phyloP scores from a whole-genome alignment of 1,140 invertebrate species.

The Microvelia longipes region DNA sequence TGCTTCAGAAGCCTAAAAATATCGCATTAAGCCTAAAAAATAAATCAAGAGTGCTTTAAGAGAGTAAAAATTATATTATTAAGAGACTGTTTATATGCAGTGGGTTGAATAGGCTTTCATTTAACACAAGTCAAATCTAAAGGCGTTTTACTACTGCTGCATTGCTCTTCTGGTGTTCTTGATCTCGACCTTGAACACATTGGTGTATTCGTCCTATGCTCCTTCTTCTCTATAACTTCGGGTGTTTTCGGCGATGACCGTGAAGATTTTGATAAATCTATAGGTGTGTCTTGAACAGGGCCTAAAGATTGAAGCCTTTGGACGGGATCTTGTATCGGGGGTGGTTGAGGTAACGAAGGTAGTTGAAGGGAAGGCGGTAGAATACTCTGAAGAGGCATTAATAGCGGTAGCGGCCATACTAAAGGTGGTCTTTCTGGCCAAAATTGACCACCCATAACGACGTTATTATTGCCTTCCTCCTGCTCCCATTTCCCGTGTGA shows the following conservation, averaged over 20 bases:
- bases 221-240: not conserved
- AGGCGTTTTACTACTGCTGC: conserved; percentile 1
- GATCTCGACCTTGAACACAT: not conserved
- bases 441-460: not conserved
- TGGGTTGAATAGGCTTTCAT: not conserved
- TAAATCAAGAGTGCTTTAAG: no score
- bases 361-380: conserved; percentile 1
- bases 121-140: conserved; percentile 11
- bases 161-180: not conserved
- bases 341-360: not conserved
- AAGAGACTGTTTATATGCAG: no score
- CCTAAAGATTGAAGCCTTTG: not conserved
- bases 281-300: conserved; percentile 9
- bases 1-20: no score
- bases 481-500: not conserved
- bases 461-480: conserved; percentile 9
- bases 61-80: no score
- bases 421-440: not conserved
- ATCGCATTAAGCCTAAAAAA: no score
- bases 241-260: not conserved
- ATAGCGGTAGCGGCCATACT: not conserved
- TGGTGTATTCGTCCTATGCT: not conserved
- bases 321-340: not conserved
- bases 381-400: not conserved
- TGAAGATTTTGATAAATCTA: conserved; percentile 6